Percentiles rank a stretch among this genome's conserved stretches.
Evolutionary conservation across 2,113 vertebrate genomes (phyloP).

Genomic region (Myiagra hebetior): DNA sequence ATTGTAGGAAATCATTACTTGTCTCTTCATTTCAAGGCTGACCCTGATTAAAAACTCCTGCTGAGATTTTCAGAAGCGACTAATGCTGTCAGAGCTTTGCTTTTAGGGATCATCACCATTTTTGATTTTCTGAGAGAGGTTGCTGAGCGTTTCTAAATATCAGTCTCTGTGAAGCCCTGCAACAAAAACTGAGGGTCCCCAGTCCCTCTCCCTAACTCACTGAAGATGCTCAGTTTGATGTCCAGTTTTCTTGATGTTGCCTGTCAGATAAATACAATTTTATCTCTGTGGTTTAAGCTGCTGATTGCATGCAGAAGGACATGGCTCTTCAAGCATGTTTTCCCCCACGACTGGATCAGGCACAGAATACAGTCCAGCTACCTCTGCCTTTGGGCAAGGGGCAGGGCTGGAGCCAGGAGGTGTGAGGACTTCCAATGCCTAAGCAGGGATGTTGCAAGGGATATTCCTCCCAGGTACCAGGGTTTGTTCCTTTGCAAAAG

Average conservation of each 20-base stretch:
- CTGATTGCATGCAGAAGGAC: neutral
- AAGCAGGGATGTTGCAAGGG: neutral
- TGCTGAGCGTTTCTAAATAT: neutral
- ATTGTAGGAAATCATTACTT: constrained; percentile 43
- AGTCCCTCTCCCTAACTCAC: neutral
- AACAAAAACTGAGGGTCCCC: neutral
- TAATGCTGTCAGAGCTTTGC: neutral
- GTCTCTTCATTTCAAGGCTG: neutral
- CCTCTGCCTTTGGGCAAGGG: neutral
- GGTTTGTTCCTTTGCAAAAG: neutral
- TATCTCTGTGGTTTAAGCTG: neutral
- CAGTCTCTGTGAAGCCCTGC: neutral
- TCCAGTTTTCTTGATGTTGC: neutral
- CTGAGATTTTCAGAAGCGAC: neutral
- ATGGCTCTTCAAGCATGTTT: neutral
- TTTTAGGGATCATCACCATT: neutral
- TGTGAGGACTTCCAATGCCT: accelerated
- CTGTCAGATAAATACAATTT: neutral
- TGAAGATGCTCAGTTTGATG: neutral
- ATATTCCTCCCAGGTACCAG: neutral
- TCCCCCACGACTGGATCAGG: neutral
- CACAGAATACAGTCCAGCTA: accelerated
- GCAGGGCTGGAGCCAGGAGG: neutral
- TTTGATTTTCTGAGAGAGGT: neutral
- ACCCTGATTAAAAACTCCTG: constrained; percentile 36